phyloP scores from a whole-genome alignment of 2,113 vertebrate genomes.

The Nycticebus coucang region DNA sequence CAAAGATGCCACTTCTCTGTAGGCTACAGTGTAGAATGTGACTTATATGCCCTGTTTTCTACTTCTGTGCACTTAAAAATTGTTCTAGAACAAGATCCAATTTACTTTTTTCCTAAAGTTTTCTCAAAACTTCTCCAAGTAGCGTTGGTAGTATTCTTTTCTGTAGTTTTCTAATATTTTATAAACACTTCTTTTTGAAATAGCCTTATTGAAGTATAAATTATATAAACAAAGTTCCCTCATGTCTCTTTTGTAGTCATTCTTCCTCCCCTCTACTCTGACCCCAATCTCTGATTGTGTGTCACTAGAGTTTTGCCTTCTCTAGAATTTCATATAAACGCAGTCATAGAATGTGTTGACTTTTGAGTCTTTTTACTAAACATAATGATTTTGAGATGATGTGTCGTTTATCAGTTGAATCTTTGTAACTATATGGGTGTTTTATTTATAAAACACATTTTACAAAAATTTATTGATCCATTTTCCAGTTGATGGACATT shows the following conservation, averaged over 20 bases:
- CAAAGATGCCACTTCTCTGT: neutral
- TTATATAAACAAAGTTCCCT: neutral
- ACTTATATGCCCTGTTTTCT: neutral
- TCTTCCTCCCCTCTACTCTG: neutral
- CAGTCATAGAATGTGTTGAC: neutral
- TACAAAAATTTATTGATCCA: neutral
- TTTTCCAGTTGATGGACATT: neutral
- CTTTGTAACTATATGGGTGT: neutral
- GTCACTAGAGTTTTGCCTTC: neutral
- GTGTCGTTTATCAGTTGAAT: neutral
- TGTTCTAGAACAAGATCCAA: neutral
- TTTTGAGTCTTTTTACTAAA: slow-evolving; percentile 15
- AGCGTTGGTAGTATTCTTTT: neutral
- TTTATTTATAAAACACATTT: neutral
- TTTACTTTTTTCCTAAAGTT: slow-evolving; percentile 30
- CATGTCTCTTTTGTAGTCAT: neutral
- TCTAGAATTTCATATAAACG: slow-evolving; percentile 30
- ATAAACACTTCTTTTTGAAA: neutral
- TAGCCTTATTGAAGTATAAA: neutral
- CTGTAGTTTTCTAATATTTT: neutral
- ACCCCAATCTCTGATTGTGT: neutral
- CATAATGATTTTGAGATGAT: neutral
- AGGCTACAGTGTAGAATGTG: neutral
- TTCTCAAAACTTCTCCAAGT: neutral
- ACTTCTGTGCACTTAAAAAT: neutral